Evolutionary conservation across 2,888 invertebrate species (phyloP).

Genomic region (Zygothrica quintamaculata): DNA sequence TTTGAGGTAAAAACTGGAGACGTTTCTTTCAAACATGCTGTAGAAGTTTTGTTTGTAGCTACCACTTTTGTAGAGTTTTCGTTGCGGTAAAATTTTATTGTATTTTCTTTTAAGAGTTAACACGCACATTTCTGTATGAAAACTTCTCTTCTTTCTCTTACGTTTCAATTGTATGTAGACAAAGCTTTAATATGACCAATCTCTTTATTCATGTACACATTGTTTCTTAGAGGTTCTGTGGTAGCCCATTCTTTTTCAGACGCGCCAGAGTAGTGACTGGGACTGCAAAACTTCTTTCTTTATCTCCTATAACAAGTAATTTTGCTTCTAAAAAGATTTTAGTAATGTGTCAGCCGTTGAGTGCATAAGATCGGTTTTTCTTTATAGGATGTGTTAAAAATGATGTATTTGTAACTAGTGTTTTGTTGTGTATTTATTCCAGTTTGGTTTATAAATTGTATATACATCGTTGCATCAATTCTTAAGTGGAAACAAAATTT

Average conservation of each 20-base stretch:
- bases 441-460: neutral
- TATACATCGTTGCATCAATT: no score
- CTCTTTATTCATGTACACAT: conserved; percentile 18
- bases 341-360: conserved; percentile 72
- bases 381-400: conserved; percentile 25
- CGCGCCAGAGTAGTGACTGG: conserved; percentile 35
- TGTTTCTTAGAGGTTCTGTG: conserved; percentile 42
- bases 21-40: conserved; percentile 35
- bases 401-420: conserved; percentile 38
- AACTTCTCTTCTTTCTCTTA: conserved; percentile 39
- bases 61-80: conserved; percentile 57
- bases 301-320: conserved; percentile 76
- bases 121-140: conserved; percentile 27
- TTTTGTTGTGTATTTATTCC: neutral
- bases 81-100: conserved; percentile 42
- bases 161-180: conserved; percentile 6
- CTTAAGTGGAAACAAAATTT: no score
- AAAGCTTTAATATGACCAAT: conserved; percentile 36
- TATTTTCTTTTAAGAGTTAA: neutral
- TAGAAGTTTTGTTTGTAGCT: conserved; percentile 22
- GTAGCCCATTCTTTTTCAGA: conserved; percentile 8
- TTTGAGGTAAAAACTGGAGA: conserved; percentile 61
- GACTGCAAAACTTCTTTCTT: conserved; percentile 72
- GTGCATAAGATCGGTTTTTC: conserved; percentile 64
- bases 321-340: conserved; percentile 60